phyloP scores from a whole-genome alignment of 2,888 invertebrate species.

The Glyphotaelius pellucidus region DNA sequence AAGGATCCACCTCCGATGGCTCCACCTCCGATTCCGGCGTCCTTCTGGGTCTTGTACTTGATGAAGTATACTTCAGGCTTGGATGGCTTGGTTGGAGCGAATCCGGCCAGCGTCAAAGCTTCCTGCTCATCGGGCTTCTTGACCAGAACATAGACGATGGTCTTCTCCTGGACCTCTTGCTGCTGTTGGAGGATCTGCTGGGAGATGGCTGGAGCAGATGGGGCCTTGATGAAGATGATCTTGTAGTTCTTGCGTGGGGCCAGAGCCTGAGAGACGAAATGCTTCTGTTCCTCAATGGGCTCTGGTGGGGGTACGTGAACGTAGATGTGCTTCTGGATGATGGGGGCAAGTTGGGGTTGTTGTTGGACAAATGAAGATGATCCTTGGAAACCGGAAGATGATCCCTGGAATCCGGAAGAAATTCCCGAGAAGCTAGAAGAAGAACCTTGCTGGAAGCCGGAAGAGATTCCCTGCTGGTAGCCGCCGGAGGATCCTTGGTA shows the following conservation, averaged over 20 bases:
- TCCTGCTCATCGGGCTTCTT: slow-evolving; percentile 90
- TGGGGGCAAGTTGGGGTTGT: slow-evolving; percentile 74
- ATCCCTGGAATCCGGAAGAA: slow-evolving; percentile 62
- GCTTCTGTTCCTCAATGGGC: slow-evolving; percentile 83
- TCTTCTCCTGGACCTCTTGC: slow-evolving; percentile 87
- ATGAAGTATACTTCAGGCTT: slow-evolving; percentile 92
- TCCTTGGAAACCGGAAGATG: slow-evolving; percentile 67
- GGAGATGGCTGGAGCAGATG: slow-evolving; percentile 85
- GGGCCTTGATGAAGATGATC: slow-evolving; percentile 92
- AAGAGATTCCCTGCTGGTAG: slow-evolving; percentile 66
- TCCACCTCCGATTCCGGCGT: slow-evolving; percentile 60
- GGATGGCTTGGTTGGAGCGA: slow-evolving; percentile 85
- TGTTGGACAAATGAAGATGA: slow-evolving; percentile 67
- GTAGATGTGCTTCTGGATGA: slow-evolving; percentile 89
- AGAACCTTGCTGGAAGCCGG: slow-evolving; percentile 66
- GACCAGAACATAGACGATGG: slow-evolving; percentile 88
- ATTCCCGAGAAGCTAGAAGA: not conserved
- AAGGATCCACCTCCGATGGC: slow-evolving; percentile 69
- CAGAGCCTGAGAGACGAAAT: slow-evolving; percentile 81
- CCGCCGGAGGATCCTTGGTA: slow-evolving; percentile 11
- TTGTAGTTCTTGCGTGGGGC: slow-evolving; percentile 89
- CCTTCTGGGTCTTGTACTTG: slow-evolving; percentile 86
- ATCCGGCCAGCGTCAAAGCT: slow-evolving; percentile 85
- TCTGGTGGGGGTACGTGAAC: slow-evolving; percentile 91
- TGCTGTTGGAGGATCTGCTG: slow-evolving; percentile 85